Percentiles rank a stretch among this genome's conserved stretches.
Conservation (phyloP, 2,113 vertebrate species). For the Nanorana parkeri region DNA sequence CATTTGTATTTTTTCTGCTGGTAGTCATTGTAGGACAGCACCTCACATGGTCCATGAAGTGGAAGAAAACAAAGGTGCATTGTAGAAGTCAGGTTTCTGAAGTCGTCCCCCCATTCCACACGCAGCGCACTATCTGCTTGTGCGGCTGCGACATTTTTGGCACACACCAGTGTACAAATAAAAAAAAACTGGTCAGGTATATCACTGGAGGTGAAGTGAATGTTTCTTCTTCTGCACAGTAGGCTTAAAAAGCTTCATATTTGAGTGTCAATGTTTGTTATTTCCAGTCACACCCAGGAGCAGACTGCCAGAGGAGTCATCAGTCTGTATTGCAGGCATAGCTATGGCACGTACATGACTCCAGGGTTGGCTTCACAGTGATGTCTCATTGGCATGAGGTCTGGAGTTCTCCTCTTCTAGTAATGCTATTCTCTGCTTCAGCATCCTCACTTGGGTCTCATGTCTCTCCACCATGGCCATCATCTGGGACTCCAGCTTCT, state of each 20-base stretch:
- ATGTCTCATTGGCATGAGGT: slow-evolving; percentile 87
- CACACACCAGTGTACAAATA: slow-evolving; percentile 46
- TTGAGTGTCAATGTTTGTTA: background rate
- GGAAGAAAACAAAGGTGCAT: slow-evolving; percentile 42
- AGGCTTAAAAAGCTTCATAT: background rate
- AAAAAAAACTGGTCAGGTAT: background rate
- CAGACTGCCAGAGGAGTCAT: background rate
- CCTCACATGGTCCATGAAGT: slow-evolving; percentile 15
- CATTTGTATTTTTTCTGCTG: slow-evolving; percentile 18
- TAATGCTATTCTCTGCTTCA: slow-evolving; percentile 86
- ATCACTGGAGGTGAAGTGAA: background rate
- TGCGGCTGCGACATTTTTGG: background rate
- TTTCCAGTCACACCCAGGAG: slow-evolving; percentile 4
- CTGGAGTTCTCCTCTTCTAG: slow-evolving; percentile 86
- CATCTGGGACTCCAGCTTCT: slow-evolving; percentile 90
- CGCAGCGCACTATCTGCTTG: background rate
- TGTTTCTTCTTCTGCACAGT: background rate
- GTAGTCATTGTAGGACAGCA: slow-evolving; percentile 19
- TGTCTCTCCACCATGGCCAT: slow-evolving; percentile 91
- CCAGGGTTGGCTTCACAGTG: slow-evolving; percentile 71
- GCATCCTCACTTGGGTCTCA: slow-evolving; percentile 88
- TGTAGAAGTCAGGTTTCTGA: background rate
- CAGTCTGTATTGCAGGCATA: background rate
- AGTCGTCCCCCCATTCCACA: background rate
- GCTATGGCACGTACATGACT: slow-evolving; percentile 42